Evolutionary conservation across 2,113 vertebrate species (phyloP), one percentile per base, ranked within the genome.

Genomic region (Tautogolabrus adspersus): DNA sequence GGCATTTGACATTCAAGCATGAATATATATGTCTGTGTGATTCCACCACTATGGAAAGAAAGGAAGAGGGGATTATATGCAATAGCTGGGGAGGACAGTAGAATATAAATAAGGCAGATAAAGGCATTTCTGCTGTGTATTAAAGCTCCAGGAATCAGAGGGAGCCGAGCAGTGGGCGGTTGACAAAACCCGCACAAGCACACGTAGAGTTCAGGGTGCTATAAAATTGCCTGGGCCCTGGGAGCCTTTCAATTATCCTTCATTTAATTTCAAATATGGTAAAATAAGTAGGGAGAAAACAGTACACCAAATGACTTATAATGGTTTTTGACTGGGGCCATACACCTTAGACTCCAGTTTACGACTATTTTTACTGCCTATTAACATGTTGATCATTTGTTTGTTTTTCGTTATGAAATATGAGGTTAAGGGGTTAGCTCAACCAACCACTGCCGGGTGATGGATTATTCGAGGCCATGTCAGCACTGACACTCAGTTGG

Each of bases 231-330:
- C 60, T 51, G n/a, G 58, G 60, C 67, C 59, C 44, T 62, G 71
- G 70, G 8, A 87, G 76, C 18, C 63, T 85, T 86, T 86, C 84
- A 88, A 89, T 89, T 86, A 87, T 74, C 59, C 51, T 77, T 84
- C 34, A 84, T 85, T 83, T 85, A 3, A 87, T 88, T 87, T 87
- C 57, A 80, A 67, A 83, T 86, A 69, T 62, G 59, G 11, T 74
- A 64, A 79, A 70, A 82, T 73, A 56, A 65, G 63, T 66, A n/a
- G 63, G 68, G 18, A 74, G 40, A 75, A 76, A 87, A 75, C 63
- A 80, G 38, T 2, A 18, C 12, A 66, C 16, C 9, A 86, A 21
- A 82, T 80, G 64, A 67, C 8, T 13, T 67, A 61, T 51, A 22
- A 34, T 26, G 10, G 30, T 55, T 13, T 2, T 23, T 75, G 63